Evolutionary conservation across 37 sponge, comb jelly and placozoan species (phyloP), one percentile per base, ranked within the genome.

Genomic region (Hexactinellida sp.): DNA sequence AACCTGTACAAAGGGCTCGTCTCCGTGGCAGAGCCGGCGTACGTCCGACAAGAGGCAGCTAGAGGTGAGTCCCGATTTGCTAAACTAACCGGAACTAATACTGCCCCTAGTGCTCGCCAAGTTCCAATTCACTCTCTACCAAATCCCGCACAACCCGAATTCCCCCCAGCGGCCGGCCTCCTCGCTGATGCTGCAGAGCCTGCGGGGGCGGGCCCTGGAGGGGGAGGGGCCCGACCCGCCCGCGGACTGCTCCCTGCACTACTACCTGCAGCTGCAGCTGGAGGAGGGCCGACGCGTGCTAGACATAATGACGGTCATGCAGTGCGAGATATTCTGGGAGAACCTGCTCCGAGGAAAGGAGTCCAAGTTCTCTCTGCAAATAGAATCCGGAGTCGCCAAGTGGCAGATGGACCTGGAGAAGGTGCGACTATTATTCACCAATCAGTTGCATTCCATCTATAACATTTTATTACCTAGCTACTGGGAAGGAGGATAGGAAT

Each of bases 261-360:
- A 63, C 34, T 63, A 63, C 34, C 76, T 63, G 34, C 76, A 63
- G 76, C 21, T 63, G 34, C 76, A 63, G 76, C 21, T n/a, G 76
- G 76, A 63, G 25, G 76, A n/a, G 3, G 76, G 76, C 3, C 25
- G 25, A 3, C 25, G 76, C 25, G 32, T 63, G 34, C 32, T 63
- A 23, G 76, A 63, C 76, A 63, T 63, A 3, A 63, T 63, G 76
- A 63, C 76, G 34, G 34, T 28, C 25, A 21, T 63, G 19, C 76
- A 63, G 34, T 63, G 76, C 76, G 76, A 63, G 76, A n/a, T 63
- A 23, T 63, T 63, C 76, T 63, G 76, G 76, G 76, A 63, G 76
- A 63, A 63, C 76, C 34, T 63, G 28, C 76, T 63, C 19, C 25
- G 76, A 1, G 76, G 76, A 7, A 25, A n/a, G 76, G 76, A 63